Percentiles rank a stretch among this genome's conserved stretches.
Evolutionary conservation across 1,140 invertebrate genomes (phyloP).

Genomic region (Mya arenaria): DNA sequence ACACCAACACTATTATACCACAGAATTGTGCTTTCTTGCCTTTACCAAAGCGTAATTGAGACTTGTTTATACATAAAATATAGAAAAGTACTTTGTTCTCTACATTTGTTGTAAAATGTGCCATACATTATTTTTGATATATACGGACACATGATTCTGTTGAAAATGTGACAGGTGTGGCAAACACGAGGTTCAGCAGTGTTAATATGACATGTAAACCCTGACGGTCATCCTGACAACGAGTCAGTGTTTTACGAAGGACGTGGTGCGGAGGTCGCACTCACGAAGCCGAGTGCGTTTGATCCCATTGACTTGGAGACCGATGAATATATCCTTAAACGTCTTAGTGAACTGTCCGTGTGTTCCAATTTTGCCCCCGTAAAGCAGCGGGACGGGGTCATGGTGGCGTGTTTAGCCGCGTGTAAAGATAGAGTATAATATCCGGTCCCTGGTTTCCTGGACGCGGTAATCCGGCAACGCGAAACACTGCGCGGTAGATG

Average conservation of each 20-base stretch:
- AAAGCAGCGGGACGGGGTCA: background rate
- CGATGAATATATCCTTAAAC: background rate
- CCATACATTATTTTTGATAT: too few species aligned
- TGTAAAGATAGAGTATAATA: background rate
- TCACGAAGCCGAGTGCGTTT: background rate
- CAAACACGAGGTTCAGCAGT: conserved; percentile 13
- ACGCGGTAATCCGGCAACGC: conserved; percentile 27
- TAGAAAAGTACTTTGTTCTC: too few species aligned
- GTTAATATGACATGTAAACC: conserved; percentile 24
- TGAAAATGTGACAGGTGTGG: too few species aligned
- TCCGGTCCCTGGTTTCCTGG: conserved; percentile 13
- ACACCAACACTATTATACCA: too few species aligned
- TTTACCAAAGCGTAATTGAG: too few species aligned
- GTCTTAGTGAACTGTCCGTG: conserved; percentile 15
- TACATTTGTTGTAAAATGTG: too few species aligned
- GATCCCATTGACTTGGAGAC: background rate
- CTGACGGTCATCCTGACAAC: conserved; percentile 3
- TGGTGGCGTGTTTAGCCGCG: background rate
- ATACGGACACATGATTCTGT: too few species aligned
- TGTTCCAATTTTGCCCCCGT: conserved; percentile 34
- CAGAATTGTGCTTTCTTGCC: too few species aligned
- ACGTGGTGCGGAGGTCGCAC: background rate
- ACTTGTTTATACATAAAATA: too few species aligned
- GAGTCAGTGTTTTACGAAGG: conserved; percentile 30
- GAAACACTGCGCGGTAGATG: conserved; percentile 21